These are phyloP conservation scores for Listrodromus nycthemerus DNA, from an alignment of 2,888 invertebrate genomes.

Conservation along the genomic window DNA sequence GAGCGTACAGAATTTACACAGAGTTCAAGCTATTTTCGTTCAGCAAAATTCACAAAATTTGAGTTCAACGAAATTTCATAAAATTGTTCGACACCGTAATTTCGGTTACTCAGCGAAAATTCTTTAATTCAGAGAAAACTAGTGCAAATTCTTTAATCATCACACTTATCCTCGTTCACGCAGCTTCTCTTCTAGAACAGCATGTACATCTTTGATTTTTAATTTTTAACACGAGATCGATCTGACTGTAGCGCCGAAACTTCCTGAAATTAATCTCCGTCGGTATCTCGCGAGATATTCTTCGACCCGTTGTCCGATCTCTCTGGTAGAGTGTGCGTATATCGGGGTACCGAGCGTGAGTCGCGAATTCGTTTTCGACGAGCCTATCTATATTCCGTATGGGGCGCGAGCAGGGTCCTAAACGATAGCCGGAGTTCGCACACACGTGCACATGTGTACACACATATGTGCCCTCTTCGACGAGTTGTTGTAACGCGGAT, in stretches of 20 bases:
- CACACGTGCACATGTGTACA: background rate
- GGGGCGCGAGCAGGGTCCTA: conserved; percentile 10
- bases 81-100: too few species aligned
- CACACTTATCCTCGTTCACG: too few species aligned
- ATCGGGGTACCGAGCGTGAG: conserved; percentile 5
- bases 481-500: conserved; percentile 50
- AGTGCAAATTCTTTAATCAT: too few species aligned
- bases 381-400: conserved; percentile 48
- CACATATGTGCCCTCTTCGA: conserved; percentile 15
- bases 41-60: conserved; percentile 10
- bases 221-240: background rate
- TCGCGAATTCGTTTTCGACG: conserved; percentile 41
- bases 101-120: too few species aligned
- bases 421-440: conserved; percentile 1
- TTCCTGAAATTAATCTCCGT: background rate
- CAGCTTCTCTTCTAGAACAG: too few species aligned
- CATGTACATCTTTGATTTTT: background rate
- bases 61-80: too few species aligned
- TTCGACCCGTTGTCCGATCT: conserved; percentile 47
- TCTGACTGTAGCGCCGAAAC: background rate
- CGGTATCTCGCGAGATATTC: conserved; percentile 17
- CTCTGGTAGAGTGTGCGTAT: background rate
- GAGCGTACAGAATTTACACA: conserved; percentile 6
- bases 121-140: too few species aligned
- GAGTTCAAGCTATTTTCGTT: conserved; percentile 3